A percentile compares a stretch with the other conserved stretches of the same genome.
phyloP scores from a whole-genome alignment of 2,113 vertebrate species.

The Neogale vison region DNA sequence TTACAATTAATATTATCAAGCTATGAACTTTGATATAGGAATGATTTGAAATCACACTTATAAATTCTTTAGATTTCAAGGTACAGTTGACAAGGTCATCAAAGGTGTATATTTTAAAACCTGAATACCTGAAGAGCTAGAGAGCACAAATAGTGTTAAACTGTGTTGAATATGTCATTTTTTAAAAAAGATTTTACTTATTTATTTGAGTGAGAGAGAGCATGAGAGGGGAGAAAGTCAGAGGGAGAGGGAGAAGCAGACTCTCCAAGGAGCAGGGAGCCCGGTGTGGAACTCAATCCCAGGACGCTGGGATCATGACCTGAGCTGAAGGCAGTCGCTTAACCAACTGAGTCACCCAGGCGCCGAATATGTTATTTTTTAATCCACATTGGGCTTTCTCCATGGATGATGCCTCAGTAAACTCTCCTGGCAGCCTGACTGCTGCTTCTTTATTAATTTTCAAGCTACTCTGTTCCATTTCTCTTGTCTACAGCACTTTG shows the following conservation, averaged over 20 bases:
- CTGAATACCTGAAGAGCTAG: background rate
- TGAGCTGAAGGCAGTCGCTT: no score
- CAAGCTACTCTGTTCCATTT: constrained; percentile 63
- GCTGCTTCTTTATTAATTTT: constrained; percentile 62
- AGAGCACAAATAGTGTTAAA: background rate
- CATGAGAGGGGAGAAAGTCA: no score
- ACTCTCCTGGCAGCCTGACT: constrained; percentile 63
- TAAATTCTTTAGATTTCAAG: background rate
- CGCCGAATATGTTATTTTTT: constrained; percentile 59
- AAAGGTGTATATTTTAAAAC: constrained; percentile 13
- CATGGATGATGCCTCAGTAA: background rate
- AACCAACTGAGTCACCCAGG: no score
- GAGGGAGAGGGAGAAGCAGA: no score
- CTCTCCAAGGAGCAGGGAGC: no score
- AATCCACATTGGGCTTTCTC: background rate
- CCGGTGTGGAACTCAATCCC: no score
- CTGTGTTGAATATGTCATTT: constrained; percentile 55
- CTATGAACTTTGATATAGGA: constrained; percentile 30
- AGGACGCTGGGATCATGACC: no score
- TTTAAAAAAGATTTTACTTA: background rate
- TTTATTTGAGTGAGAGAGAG: no score
- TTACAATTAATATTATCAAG: background rate
- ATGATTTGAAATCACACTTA: background rate
- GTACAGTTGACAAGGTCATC: background rate
- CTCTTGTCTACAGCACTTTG: constrained; percentile 41